phyloP scores from a whole-genome alignment of 2,113 vertebrate genomes.

The Sinosuthora webbiana region DNA sequence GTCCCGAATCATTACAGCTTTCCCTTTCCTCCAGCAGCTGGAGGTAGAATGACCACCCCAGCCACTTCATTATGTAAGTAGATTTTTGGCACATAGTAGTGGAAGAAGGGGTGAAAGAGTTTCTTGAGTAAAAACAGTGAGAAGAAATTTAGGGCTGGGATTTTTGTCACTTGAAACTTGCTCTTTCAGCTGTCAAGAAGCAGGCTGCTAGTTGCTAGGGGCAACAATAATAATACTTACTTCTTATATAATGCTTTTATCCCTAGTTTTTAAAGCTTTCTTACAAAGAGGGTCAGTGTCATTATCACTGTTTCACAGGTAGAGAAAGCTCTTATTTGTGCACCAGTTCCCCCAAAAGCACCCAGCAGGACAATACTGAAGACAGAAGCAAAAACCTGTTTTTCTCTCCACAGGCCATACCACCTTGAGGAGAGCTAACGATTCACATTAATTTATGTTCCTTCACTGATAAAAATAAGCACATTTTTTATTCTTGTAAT shows the following conservation, averaged over 20 bases:
- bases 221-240: neutral
- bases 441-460: neutral
- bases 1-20: fast-evolving
- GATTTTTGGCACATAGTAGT: neutral
- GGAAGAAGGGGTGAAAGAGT: neutral
- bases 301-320: constrained; percentile 19
- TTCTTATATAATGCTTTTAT: constrained; percentile 11
- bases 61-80: neutral
- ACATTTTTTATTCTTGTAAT: neutral
- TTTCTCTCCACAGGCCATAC: neutral
- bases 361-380: neutral
- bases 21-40: neutral
- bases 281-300: constrained; percentile 4
- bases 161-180: constrained; percentile 20
- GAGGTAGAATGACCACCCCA: neutral
- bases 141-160: neutral
- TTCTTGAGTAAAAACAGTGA: neutral
- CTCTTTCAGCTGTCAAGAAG: constrained; percentile 11
- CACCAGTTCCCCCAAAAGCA: neutral
- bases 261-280: neutral
- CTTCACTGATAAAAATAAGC: neutral
- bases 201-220: constrained; percentile 44
- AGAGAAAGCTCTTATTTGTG: neutral
- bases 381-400: neutral
- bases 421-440: neutral